Conservation (phyloP, 2,888 invertebrate genomes). For the Tipula confusa region DNA sequence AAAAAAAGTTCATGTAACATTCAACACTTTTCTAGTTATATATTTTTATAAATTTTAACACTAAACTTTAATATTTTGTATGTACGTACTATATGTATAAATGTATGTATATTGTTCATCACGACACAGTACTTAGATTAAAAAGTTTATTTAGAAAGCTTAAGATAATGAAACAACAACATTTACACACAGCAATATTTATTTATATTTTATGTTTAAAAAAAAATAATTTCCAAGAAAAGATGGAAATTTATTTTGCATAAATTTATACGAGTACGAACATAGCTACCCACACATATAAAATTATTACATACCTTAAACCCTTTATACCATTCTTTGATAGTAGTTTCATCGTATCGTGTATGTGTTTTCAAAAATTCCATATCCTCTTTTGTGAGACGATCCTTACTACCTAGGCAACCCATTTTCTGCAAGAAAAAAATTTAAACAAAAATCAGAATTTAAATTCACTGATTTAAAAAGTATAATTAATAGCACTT, state of each 20-base stretch:
- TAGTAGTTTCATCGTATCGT: conserved; percentile 96
- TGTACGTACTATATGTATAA: background rate
- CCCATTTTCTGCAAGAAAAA: conserved; percentile 61
- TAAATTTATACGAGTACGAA: background rate
- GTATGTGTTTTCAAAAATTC: conserved; percentile 98
- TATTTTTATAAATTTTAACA: background rate
- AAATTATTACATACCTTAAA: conserved; percentile 66
- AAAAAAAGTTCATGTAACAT: background rate
- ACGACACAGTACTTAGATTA: background rate
- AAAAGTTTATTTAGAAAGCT: conserved; percentile 20
- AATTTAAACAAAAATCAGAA: background rate
- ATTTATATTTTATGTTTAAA: background rate
- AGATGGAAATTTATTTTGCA: background rate
- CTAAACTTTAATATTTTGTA: background rate
- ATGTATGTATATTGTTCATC: background rate
- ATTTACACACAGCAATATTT: background rate
- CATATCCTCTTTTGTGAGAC: conserved; percentile 96
- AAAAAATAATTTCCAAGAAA: background rate
- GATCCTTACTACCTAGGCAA: conserved; percentile 93
- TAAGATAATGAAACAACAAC: conserved; percentile 1
- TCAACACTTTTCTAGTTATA: background rate
- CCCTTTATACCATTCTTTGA: conserved; percentile 99
- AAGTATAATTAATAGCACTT: background rate
- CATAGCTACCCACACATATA: background rate
- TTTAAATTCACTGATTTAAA: background rate